Evolutionary conservation across 2,113 vertebrate species (phyloP).

Genomic region (Clinocottus analis): DNA sequence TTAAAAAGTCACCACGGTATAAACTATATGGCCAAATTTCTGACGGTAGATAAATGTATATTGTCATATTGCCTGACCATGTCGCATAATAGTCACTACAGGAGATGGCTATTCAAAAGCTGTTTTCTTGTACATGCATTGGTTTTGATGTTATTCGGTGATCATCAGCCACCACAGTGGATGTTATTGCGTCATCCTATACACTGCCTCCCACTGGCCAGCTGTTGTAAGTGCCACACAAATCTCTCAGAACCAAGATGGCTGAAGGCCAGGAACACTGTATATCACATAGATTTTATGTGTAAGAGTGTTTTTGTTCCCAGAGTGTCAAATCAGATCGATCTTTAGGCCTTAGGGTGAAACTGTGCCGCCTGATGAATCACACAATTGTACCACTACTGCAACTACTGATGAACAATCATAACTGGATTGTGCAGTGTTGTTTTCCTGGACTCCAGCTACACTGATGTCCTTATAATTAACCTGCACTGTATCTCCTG

Average conservation of each 20-base stretch:
- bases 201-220: too few species aligned
- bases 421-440: background rate
- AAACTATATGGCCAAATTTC: background rate
- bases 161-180: too few species aligned
- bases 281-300: too few species aligned
- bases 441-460: background rate
- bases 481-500: constrained; percentile 1
- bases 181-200: too few species aligned
- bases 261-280: too few species aligned
- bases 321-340: background rate
- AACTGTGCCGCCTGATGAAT: background rate
- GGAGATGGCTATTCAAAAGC: too few species aligned
- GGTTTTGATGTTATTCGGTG: too few species aligned
- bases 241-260: too few species aligned
- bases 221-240: too few species aligned
- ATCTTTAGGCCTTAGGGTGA: constrained; percentile 5
- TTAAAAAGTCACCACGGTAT: background rate
- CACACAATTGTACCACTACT: background rate
- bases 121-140: too few species aligned
- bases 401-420: background rate
- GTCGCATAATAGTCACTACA: too few species aligned
- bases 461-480: background rate
- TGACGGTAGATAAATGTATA: background rate
- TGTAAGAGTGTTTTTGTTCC: background rate
- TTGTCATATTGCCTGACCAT: background rate